Percentiles rank a stretch among this genome's conserved stretches.
Evolutionary conservation across 2,113 vertebrate species (phyloP).

Genomic region (Lepidothrix coronata): DNA sequence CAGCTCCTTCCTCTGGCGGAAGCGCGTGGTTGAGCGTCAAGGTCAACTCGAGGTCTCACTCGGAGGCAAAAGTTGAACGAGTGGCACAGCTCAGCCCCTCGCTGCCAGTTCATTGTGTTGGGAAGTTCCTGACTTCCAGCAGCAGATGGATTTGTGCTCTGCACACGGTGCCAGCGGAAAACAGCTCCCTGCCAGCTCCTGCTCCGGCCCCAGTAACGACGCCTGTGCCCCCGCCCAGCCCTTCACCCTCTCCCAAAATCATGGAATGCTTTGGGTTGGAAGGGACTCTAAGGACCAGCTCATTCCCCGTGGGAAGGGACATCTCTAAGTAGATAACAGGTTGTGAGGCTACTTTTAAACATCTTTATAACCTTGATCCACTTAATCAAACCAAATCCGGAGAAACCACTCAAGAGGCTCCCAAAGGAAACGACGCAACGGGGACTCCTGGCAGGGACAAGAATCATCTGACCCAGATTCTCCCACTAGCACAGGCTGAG

Average conservation of each 20-base stretch:
- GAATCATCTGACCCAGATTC: neutral
- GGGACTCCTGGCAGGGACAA: neutral
- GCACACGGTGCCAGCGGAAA: neutral
- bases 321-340: neutral
- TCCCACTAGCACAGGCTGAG: neutral
- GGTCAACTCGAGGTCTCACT: neutral
- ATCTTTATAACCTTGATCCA: accelerated
- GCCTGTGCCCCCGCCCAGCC: neutral
- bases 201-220: neutral
- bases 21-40: accelerated
- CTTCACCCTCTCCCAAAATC: neutral
- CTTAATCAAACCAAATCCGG: neutral
- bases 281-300: neutral
- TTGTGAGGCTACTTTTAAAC: neutral
- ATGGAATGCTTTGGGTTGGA: accelerated
- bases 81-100: neutral
- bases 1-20: neutral
- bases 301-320: neutral
- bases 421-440: neutral
- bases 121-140: neutral
- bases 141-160: neutral
- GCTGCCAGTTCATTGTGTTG: neutral
- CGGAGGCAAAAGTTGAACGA: accelerated
- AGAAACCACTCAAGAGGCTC: neutral
- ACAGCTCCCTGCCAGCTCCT: neutral